Conservation (phyloP, 1,140 invertebrate genomes). For the Hermetia illucens region DNA sequence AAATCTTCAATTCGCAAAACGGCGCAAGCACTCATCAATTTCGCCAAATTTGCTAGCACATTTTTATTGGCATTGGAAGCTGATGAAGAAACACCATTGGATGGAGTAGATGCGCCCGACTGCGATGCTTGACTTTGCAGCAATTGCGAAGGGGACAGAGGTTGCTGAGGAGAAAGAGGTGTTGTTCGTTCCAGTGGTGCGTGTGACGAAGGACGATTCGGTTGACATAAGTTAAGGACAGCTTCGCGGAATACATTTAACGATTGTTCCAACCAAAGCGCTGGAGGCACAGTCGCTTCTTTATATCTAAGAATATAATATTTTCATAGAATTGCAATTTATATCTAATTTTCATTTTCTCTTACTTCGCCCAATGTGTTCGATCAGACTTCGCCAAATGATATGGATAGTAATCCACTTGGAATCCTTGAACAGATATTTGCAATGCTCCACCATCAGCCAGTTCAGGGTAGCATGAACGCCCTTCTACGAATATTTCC, state of each 20-base stretch:
- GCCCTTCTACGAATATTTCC: constrained; percentile 54
- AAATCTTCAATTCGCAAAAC: constrained; percentile 83
- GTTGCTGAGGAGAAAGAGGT: constrained; percentile 17
- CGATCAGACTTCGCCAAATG: constrained; percentile 77
- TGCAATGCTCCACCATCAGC: constrained; percentile 88
- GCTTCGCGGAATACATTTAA: constrained; percentile 47
- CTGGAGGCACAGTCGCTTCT: constrained; percentile 44
- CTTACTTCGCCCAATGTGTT: constrained; percentile 70
- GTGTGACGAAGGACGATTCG: constrained; percentile 38
- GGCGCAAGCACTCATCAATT: constrained; percentile 84
- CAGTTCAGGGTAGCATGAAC: constrained; percentile 68
- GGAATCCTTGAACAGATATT: constrained; percentile 74
- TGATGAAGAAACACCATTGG: constrained; percentile 16
- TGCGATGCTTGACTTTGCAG: background rate
- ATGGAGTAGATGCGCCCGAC: constrained; percentile 4
- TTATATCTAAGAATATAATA: constrained; percentile 31
- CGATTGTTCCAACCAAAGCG: constrained; percentile 55
- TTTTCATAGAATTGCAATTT: background rate
- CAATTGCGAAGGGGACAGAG: no score
- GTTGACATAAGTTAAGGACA: constrained; percentile 47
- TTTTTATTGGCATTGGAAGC: constrained; percentile 38
- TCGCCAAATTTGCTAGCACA: constrained; percentile 59
- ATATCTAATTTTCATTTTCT: constrained; percentile 20
- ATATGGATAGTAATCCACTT: constrained; percentile 94
- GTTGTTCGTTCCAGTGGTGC: constrained; percentile 37